Base-by-base conservation (phyloP, 2,113 vertebrate genomes). In the Nibea albiflora region DNA sequence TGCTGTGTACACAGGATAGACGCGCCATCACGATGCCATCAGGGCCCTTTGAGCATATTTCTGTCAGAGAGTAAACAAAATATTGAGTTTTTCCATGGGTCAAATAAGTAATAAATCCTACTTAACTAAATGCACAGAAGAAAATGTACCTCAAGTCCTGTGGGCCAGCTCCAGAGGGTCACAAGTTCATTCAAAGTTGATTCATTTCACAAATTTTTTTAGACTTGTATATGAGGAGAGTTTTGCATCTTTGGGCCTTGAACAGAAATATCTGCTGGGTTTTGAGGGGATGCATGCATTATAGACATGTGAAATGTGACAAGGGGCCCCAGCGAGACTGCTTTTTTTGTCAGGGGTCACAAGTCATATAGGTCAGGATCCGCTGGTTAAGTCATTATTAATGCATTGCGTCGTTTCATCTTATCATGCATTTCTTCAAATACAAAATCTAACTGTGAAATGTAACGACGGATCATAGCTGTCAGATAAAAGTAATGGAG, bases 1-100 rank as follows among this genome's bases (percentile, higher is more conserved):
- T 28, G 72, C 67, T 44, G 39, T 77, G 58, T 44, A 76, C 47
- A 75, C 65, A 79, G 3, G 67, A 54, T 2, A 58, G 24, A 65
- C 20, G 35, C 64, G 70, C 58, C 46, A 46, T 70, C 35, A 54
- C 17, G 50, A 61, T 35, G 65, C 64, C 44, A 44, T 16, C 66
- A 50, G 68, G 57, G 47, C n/a, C 44, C 42, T 49, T 35, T 42
- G 31, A 53, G 67, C 47, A 46, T 44, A 28, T 46, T 64, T 70
- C 39, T 65, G 39, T 52, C 49, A 66, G 28, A 19, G 3, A 44
- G 4, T 49, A 62, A 77, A 76, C 11, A 66, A 46, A 47, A 35
- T n/a, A 20, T 28, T 64, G 1, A 5, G 16, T 42, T 17, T n/a
- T 22, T 35, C 35, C 35, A 1, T 6, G 7, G 35, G 35, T 39